Base-by-base conservation (phyloP, 1,140 invertebrate species). In the Diabrotica undecimpunctata region DNA sequence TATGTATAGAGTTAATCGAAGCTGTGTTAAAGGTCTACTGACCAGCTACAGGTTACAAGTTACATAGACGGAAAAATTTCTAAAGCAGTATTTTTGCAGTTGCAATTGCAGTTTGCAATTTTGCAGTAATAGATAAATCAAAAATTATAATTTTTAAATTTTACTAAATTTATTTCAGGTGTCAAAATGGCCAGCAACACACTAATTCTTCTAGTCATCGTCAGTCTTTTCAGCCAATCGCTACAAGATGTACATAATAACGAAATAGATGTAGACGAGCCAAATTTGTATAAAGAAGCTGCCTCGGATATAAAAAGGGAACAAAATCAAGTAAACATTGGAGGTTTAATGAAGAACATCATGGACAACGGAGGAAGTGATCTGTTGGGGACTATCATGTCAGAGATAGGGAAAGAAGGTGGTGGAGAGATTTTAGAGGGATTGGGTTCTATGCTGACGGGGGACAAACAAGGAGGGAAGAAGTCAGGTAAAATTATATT, bases 301-400 rank as follows among this genome's bases (percentile, higher is more conserved):
- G 54, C 52, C 13, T 35, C 62, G 6, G 62, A 58, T 2, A 63
- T 69, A 7, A 13, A 54, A 8, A 66, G 66, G 83, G 84, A 10
- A 81, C 84, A 9, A 79, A 83, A 80, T n/a, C 72, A 75, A 1
- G 79, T 78, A 54, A 78, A 77, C 78, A 50, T 81, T 0, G 83
- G 81, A 3, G 81, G 78, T 11, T 74, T 86, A 0, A 68, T 87
- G 6, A 82, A 82, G 6, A 81, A 70, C 38, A 76, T 87, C 7
- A 83, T 87, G 82, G 83, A 86, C 67, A 81, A 83, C 13, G 83
- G 82, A 51, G 81, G 79, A 35, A 82, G 69, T 4, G 73, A 74
- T 62, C 62, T 71, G 38, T 68, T 73, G 5, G 69, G 69, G 2
- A 66, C 69, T 65, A 72, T 71, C 64, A 59, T 69, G 55, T 68